Evolutionary conservation across 2,113 vertebrate genomes (phyloP).

Genomic region (Panthera tigris): DNA sequence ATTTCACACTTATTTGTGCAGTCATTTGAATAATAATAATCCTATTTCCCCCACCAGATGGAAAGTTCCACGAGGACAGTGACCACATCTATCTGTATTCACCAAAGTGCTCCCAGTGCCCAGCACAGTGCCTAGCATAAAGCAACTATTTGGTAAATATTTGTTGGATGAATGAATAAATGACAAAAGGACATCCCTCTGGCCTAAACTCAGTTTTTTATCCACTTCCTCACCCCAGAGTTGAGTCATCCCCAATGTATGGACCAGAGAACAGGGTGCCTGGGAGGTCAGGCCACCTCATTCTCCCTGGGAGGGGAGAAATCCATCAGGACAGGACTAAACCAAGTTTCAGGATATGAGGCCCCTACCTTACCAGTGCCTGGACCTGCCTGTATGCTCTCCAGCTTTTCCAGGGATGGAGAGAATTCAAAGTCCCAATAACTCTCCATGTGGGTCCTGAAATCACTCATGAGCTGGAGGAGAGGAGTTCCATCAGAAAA

Average conservation of each 20-base stretch:
- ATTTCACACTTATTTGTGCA: neutral
- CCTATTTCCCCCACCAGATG: constrained; percentile 10
- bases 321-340: neutral
- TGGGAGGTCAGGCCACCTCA: neutral
- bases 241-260: neutral
- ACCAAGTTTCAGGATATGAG: neutral
- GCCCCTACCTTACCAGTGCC: neutral
- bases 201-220: constrained; percentile 8
- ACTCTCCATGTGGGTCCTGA: neutral
- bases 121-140: neutral
- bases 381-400: neutral
- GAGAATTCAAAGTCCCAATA: neutral
- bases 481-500: neutral
- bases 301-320: neutral
- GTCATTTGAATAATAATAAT: constrained; percentile 21
- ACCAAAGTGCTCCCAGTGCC: neutral
- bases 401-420: neutral
- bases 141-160: constrained; percentile 37
- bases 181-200: neutral
- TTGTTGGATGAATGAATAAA: constrained; percentile 40
- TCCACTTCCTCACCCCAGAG: neutral
- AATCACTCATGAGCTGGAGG: neutral
- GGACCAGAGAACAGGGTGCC: neutral
- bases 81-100: neutral
- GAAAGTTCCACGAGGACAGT: neutral